These are phyloP conservation scores for Cygnus atratus DNA, from an alignment of 2,113 vertebrate species.

Conservation along the genomic window DNA sequence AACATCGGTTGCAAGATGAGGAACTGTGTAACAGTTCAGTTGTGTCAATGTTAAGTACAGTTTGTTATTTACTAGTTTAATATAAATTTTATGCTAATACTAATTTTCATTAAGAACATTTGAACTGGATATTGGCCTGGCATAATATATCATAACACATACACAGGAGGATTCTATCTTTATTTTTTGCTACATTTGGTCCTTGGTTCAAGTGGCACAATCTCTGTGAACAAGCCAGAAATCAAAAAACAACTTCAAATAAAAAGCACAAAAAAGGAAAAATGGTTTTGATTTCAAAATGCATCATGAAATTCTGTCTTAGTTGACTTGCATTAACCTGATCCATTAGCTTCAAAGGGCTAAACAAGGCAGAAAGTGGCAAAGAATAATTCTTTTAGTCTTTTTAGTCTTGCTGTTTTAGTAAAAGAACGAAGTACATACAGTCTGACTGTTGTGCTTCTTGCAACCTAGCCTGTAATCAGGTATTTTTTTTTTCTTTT, in stretches of 20 bases:
- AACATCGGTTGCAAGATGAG: background rate
- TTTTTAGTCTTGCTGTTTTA: background rate
- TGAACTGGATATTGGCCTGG: background rate
- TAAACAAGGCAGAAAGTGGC: background rate
- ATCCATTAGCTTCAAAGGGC: background rate
- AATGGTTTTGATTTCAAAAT: background rate
- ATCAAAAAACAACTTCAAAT: background rate
- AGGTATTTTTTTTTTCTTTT: background rate
- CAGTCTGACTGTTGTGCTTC: background rate
- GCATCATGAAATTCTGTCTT: background rate
- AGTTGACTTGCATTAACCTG: background rate
- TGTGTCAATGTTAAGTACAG: background rate
- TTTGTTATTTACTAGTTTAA: background rate
- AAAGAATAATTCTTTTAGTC: background rate
- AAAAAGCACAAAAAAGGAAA: background rate
- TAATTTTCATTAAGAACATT: background rate
- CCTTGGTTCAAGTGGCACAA: background rate
- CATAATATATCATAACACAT: background rate
- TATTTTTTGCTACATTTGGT: background rate
- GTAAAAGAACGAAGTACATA: background rate
- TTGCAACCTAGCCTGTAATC: background rate
- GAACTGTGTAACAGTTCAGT: background rate
- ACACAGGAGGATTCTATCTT: background rate
- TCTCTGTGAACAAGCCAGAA: background rate
- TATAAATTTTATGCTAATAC: background rate